Base-by-base conservation (phyloP, 2,113 vertebrate species). In the Eretmochelys imbricata region DNA sequence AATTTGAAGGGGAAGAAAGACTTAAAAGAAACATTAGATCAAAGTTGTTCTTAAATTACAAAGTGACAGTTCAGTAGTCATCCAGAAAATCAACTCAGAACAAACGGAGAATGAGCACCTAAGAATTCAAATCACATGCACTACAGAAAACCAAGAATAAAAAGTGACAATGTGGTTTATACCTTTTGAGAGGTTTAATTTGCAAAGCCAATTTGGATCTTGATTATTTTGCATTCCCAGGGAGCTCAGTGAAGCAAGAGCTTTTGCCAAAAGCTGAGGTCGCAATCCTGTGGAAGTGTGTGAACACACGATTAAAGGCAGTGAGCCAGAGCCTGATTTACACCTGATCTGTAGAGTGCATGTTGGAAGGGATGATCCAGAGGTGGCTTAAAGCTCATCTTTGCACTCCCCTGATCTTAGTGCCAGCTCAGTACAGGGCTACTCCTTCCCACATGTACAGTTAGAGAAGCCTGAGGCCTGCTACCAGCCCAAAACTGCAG, bases 1-100 rank as follows among this genome's bases (percentile, higher is more conserved):
- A 98, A 98, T 86, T 27, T 72, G 38, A 88, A 97, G 86, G 4
- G 85, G 27, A 93, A 87, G 27, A 17, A 82, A 78, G 83, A 46
- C 5, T 48, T 54, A 31, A 42, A 75, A 54, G 20, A 75, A 42
- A 42, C 9, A 10, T 78, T 29, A 78, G 27, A 54, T 22, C 69
- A 13, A 54, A 24, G 48, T n/a, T 96, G 2, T 29, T 85, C 48
- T 55, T 25, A 1, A 50, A 57, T 78, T 87, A 38, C 16, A 84
- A 91, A 81, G 78, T 38, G 19, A 92, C 76, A 13, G 13, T 57
- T 57, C 80, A 46, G 20, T 16, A 13, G 10, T 27, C 24, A 86
- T 16, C 35, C 25, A 22, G 90, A 88, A 94, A 96, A 91, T 13
- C 17, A 59, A 90, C 13, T 76, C 62, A 10, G 57, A 59, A 53